A percentile compares a stretch with the other conserved stretches of the same genome.
Conservation (phyloP, 2,888 invertebrate genomes). For the Antheraea assamensis region DNA sequence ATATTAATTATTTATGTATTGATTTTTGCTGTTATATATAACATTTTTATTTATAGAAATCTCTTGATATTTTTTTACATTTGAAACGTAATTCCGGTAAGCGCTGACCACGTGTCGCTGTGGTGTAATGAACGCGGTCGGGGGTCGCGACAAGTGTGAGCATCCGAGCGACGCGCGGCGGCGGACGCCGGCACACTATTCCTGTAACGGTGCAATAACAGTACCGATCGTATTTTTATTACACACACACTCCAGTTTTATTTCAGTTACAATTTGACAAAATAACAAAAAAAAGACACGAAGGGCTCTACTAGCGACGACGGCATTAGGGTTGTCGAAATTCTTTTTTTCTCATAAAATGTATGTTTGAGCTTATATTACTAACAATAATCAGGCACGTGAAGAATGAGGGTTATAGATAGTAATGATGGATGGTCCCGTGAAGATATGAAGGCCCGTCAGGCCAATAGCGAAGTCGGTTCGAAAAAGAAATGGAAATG, state of each 20-base stretch:
- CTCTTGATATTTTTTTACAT: too few species aligned
- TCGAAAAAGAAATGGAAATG: too few species aligned
- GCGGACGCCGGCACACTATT: slow-evolving; percentile 53
- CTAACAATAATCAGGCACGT: too few species aligned
- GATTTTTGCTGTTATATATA: too few species aligned
- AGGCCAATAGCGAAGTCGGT: too few species aligned
- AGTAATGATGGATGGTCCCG: too few species aligned
- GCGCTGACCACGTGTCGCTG: background rate
- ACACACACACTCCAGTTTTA: slow-evolving; percentile 73
- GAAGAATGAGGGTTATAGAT: too few species aligned
- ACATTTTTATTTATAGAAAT: too few species aligned
- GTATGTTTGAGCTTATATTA: too few species aligned
- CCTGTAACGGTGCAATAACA: slow-evolving; percentile 73
- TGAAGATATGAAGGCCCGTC: too few species aligned
- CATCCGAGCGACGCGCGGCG: slow-evolving; percentile 15
- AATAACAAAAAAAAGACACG: slow-evolving; percentile 77
- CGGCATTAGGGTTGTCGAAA: background rate
- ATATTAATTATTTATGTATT: too few species aligned
- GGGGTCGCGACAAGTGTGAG: background rate
- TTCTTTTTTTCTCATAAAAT: background rate
- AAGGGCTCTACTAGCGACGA: slow-evolving; percentile 47
- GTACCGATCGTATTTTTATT: slow-evolving; percentile 81
- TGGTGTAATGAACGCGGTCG: background rate
- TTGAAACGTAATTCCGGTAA: background rate
- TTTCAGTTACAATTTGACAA: slow-evolving; percentile 82